Base-by-base conservation (phyloP, 2,888 invertebrate genomes). In the Acrobasis consociella region DNA sequence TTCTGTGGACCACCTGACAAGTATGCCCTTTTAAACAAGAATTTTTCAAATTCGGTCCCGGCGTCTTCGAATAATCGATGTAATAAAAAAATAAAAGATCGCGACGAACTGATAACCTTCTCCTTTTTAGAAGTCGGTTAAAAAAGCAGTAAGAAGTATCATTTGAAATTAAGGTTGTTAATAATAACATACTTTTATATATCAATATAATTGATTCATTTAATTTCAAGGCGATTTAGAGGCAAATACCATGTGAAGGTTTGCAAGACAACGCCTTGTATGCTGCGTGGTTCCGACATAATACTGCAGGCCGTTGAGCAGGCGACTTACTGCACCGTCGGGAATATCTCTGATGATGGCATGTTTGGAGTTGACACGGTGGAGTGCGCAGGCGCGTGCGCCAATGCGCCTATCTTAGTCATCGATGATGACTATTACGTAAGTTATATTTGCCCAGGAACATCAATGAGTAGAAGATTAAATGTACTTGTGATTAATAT, bases 361-460 rank as follows among this genome's bases (percentile, higher is more conserved):
- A 66, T 89, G 75, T 91, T 91, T 65, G 88, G 86, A 10, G 88
- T 91, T 0, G 90, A 91, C 63, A 74, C 67, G 0, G 89, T 91
- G 1, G 78, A 91, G 68, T 91, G 91, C 50, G 80, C 81, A 46
- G 91, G 91, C 1, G 91, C 91, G 0, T 91, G 91, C 60, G 90
- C 75, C 15, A 91, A 91, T 46, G 91, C 91, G 0, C 91, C 91
- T 0, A 69, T 91, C 8, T 15, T 91, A 2, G 85, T 80, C 7
- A 73, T 91, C 7, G 82, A 91, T 59, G 91, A 91, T 71, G 91
- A 91, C 73, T 91, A 87, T 68, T 91, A 83, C 66, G 91, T 91
- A 62, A 78, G 89, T 74, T 53, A 9, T 16, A 22, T 22, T 22
- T 22, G n/a, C n/a, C n/a, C n/a, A n/a, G n/a, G n/a, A n/a, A n/a